phyloP scores from a whole-genome alignment of 2,797 vertebrate genomes.

The Circus cinereus region DNA sequence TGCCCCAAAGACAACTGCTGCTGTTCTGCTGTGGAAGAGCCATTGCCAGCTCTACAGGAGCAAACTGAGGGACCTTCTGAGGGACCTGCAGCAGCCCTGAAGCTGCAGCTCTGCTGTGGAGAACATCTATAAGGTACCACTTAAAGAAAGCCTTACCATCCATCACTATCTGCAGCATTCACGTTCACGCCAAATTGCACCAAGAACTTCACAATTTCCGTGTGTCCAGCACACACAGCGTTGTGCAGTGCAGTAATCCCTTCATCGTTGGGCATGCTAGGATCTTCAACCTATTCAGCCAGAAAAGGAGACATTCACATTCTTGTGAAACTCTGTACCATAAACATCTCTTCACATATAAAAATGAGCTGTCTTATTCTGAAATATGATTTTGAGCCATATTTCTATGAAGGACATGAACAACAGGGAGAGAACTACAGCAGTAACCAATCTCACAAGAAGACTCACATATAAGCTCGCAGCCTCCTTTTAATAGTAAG shows the following conservation, averaged over 20 bases:
- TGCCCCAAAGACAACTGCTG: neutral
- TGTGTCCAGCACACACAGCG: conserved; percentile 94
- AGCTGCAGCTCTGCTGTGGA: neutral
- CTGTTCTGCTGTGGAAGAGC: neutral
- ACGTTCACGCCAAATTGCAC: conserved; percentile 96
- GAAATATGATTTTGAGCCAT: accelerated
- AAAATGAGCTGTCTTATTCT: neutral
- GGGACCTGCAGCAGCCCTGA: neutral
- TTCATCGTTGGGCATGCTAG: conserved; percentile 93
- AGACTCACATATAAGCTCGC: neutral
- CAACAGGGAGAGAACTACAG: neutral
- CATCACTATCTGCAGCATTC: conserved; percentile 95
- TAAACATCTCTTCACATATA: neutral
- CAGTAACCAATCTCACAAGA: neutral
- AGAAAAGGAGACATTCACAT: neutral
- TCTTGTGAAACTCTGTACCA: neutral
- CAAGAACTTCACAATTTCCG: conserved; percentile 94
- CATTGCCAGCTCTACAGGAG: neutral
- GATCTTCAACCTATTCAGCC: conserved; percentile 88
- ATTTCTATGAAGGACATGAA: neutral
- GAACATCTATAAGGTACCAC: neutral
- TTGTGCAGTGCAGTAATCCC: conserved; percentile 97
- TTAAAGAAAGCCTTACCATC: conserved; percentile 81
- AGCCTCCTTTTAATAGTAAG: neutral
- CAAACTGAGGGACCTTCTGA: neutral